Base-by-base conservation (phyloP, 2,888 invertebrate species). In the Chaitophorus viminalis region DNA sequence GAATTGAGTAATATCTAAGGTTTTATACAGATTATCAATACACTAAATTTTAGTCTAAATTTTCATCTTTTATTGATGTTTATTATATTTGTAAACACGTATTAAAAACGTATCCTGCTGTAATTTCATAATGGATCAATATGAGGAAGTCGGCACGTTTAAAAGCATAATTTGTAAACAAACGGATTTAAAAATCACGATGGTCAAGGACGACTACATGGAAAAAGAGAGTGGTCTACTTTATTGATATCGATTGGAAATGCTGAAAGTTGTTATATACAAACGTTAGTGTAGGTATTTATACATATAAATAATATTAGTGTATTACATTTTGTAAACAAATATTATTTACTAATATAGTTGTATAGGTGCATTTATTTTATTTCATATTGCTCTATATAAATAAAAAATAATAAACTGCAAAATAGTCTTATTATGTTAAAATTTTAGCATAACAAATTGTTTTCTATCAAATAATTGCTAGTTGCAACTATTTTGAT, bases 191-290 rank as follows among this genome's bases (percentile, higher is more conserved):
- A 72, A 33, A 72, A 8, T 31, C 0, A 82, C 33, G 70, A 52
- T 33, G 52, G 82, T 82, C 82, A 82, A 82, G 82, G 82, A 21
- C 21, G 21, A 60, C 4, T 25, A 14, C 29, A 29, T 39, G 39
- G 18, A 70, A 33, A 39, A 29, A 31, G 68, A 79, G 81, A 29
- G 68, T 39, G 79, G 70, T 46, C 68, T 46, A 70, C 46, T 46
- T 46, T 82, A 82, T 70, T 82, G 81, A 31, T 82, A 82, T 82
- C 18, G 81, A 82, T 82, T 46, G 46, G 46, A 70, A 8, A 11
- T 36, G 65, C 36, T 14, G 29, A 70, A 82, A 29, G 70, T 17
- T 29, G 18, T 46, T 82, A 46, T 46, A 46, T 31, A 39, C 21
- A 29, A 33, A 46, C 31, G 81, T 36, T 77, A 78, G 4, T 70